A percentile compares a stretch with the other conserved stretches of the same genome.
Conservation (phyloP, 2,113 vertebrate species). For the Falco punctatus region DNA sequence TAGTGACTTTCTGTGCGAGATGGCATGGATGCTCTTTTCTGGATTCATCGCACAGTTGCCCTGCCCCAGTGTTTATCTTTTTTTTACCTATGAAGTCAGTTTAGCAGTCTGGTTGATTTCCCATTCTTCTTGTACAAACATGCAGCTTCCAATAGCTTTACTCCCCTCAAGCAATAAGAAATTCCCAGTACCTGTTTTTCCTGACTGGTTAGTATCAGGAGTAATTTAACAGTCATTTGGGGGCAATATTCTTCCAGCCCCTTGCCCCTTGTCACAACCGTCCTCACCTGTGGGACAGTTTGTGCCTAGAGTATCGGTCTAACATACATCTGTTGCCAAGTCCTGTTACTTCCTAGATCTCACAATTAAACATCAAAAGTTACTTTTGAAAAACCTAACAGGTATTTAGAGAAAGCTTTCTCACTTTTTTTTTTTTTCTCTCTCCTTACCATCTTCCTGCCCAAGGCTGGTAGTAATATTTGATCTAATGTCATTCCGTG, state of each 20-base stretch:
- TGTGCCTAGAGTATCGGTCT: not conserved
- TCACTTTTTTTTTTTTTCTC: not conserved
- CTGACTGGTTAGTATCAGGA: not conserved
- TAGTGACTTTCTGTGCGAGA: not conserved
- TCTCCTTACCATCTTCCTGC: not conserved
- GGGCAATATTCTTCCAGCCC: not conserved
- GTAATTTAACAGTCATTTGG: not conserved
- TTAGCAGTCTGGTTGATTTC: not conserved
- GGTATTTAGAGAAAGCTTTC: not conserved
- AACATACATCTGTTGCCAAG: not conserved
- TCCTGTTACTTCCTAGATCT: not conserved
- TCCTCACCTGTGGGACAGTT: not conserved
- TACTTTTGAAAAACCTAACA: not conserved
- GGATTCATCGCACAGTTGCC: not conserved
- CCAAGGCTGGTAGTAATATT: not conserved
- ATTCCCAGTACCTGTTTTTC: conserved; percentile 13
- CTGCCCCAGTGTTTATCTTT: not conserved
- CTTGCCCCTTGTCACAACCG: not conserved
- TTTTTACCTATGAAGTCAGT: not conserved
- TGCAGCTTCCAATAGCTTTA: not conserved
- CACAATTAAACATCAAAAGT: not conserved
- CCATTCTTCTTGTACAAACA: not conserved
- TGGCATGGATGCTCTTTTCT: not conserved
- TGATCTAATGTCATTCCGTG: not conserved
- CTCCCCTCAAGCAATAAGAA: not conserved